Base-by-base conservation (phyloP, 2,888 invertebrate species). In the Ligdia adustata region DNA sequence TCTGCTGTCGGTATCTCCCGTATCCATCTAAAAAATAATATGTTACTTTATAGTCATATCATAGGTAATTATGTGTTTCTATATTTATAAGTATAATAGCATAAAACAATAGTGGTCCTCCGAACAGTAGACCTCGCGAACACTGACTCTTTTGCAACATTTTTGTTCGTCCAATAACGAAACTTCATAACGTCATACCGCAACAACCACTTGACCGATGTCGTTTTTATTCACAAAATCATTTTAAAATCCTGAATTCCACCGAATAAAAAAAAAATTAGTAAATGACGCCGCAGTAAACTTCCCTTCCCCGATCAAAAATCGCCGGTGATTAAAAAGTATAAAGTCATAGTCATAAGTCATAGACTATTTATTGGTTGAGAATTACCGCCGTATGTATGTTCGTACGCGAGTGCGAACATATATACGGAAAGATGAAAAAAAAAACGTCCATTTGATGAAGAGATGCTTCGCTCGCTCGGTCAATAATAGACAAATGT, bases 61-160 rank as follows among this genome's bases (percentile, higher is more conserved):
- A 29, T 29, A 29, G 29, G 14, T 29, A 29, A 29, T 29, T 29
- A 27, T 27, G 29, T 29, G 29, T 29, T 29, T 29, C 29, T 29
- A 29, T 29, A 29, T 29, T 29, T 29, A 29, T 29, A 29, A 29
- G 29, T 29, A 29, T 14, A n/a, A 29, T 29, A 18, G 18, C 29
- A 29, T 29, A 29, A 29, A 29, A 29, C 29, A 29, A 29, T 29
- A 29, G 29, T 29, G 29, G 29, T 29, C 29, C 29, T 29, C 29
- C 29, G 29, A 29, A 29, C 29, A 29, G 29, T 14, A 29, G 29
- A 29, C 15, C 29, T 29, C 29, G 29, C 29, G 29, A 29, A 29
- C 29, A 29, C 14, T 29, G 29, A 29, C 29, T 14, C 29, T 29
- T 29, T 29, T 29, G 29, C 29, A 29, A 29, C 15, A 29, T 29